These are phyloP conservation scores for Bedellia somnulentella DNA, from an alignment of 2,888 invertebrate genomes.

Conservation along the genomic window DNA sequence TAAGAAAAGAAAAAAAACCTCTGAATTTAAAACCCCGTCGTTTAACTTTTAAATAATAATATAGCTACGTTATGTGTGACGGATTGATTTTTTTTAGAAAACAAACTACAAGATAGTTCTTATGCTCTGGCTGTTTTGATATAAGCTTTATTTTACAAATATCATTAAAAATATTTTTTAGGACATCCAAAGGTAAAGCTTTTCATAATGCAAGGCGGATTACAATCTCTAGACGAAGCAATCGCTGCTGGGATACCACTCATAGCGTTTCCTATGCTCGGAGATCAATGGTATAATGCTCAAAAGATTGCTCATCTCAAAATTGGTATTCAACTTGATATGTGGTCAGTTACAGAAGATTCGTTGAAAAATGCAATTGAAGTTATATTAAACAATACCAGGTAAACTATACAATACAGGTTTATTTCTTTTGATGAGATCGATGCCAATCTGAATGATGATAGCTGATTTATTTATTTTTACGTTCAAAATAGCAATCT, in stretches of 20 bases:
- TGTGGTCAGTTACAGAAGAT: constrained; percentile 1
- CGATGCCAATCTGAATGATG: not conserved
- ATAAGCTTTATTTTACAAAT: too few relatives aligned
- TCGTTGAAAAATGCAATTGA: not conserved
- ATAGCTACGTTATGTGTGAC: too few relatives aligned
- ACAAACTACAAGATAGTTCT: too few relatives aligned
- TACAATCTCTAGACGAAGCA: constrained; percentile 1
- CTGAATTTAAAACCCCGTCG: too few relatives aligned
- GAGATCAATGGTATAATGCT: constrained; percentile 4
- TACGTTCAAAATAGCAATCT: too few relatives aligned
- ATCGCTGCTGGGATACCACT: not conserved
- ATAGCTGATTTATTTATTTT: too few relatives aligned
- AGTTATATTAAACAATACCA: not conserved
- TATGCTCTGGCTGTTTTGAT: too few relatives aligned
- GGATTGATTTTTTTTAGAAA: too few relatives aligned
- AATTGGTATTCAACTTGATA: constrained; percentile 1
- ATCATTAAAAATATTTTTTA: too few relatives aligned
- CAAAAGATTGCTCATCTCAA: constrained; percentile 1
- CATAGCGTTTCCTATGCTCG: constrained; percentile 2
- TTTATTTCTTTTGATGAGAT: not conserved
- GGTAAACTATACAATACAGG: not conserved
- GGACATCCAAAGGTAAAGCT: constrained; percentile 1
- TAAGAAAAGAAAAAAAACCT: too few relatives aligned
- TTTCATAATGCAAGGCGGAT: constrained; percentile 1
- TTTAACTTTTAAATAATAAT: too few relatives aligned